Conservation (phyloP, 2,888 invertebrate species). For the Aplocera efformata region DNA sequence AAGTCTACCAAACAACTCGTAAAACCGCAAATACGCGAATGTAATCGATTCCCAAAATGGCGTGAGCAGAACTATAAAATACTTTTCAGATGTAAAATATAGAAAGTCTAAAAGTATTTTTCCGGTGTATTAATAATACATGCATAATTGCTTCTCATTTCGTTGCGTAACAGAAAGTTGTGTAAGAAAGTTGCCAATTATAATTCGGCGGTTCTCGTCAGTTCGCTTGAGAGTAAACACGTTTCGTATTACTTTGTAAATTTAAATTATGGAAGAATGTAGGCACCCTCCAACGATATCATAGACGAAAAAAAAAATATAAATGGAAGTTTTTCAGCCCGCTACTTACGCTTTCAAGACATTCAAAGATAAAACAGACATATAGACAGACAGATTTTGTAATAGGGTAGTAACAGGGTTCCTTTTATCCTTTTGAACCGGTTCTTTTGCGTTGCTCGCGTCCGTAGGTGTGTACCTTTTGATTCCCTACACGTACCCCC, state of each 20-base stretch:
- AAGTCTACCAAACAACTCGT: constrained; percentile 20
- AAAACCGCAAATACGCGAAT: constrained; percentile 27
- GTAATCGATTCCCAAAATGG: constrained; percentile 37
- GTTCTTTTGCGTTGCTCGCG: too few relatives aligned
- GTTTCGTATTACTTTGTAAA: not conserved
- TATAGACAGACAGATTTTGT: too few relatives aligned
- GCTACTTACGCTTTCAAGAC: too few relatives aligned
- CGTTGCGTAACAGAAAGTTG: constrained; percentile 54
- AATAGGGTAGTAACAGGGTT: too few relatives aligned
- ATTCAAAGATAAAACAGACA: too few relatives aligned
- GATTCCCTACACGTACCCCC: too few relatives aligned
- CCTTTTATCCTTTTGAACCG: too few relatives aligned
- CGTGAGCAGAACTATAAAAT: constrained; percentile 59
- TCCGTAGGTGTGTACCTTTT: too few relatives aligned
- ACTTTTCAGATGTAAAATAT: constrained; percentile 45
- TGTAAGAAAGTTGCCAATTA: constrained; percentile 72
- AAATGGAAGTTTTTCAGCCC: too few relatives aligned
- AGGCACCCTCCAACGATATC: too few relatives aligned
- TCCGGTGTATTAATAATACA: constrained; percentile 69
- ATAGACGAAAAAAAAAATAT: too few relatives aligned
- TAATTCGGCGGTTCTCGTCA: constrained; percentile 46
- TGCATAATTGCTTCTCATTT: constrained; percentile 74
- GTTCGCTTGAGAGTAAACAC: constrained; percentile 18
- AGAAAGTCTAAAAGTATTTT: constrained; percentile 67
- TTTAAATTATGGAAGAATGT: not conserved